Evolutionary conservation across 2,113 vertebrate species (phyloP), one percentile per base, ranked within the genome.

Genomic region (Carlito syrichta): DNA sequence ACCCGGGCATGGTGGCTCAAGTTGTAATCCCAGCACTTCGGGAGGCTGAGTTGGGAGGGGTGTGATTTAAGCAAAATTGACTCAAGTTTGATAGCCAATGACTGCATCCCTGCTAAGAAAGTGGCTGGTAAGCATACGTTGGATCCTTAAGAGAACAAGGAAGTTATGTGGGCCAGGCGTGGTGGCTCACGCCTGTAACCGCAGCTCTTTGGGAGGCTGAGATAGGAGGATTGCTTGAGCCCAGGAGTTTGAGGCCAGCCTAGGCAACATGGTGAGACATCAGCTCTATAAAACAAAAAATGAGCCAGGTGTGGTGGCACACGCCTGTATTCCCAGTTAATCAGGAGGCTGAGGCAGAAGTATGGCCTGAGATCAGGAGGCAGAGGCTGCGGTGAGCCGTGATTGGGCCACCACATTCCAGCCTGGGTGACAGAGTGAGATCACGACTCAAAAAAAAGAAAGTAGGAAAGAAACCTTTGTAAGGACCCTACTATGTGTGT

Each of bases 61-160:
- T 45, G 19, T 8, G 74, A 50, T 10, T 1, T 20, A 10, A 62
- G 62, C 83, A 30, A 93, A 86, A 63, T 0, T 6, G 52, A 86
- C 63, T 68, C 35, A 20, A 16, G 82, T 52, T 20, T 50, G 17
- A 86, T 2, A 86, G 68, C 20, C 69, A 43, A 30, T 87, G 90
- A 69, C 23, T 43, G 56, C 20, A 40, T 23, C 48, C 62, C 22
- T 30, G 5, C 25, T 13, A 40, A 19, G 38, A 68, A 66, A 10
- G 6, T 58, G 11, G 16, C 63, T 43, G 35, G 27, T 20, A 50
- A 43, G 50, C 0, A 1, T 27, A 30, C 3, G 6, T 3, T 1
- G 54, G 48, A 43, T 3, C 3, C 71, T 54, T 5, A 54, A 40
- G 32, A 54, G n/a, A 69, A 63, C 17, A 30, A 79, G 40, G 79